A percentile compares a stretch with the other conserved stretches of the same genome.
Evolutionary conservation across 2,797 vertebrate species (phyloP).

Genomic region (Synanceia verrucosa): DNA sequence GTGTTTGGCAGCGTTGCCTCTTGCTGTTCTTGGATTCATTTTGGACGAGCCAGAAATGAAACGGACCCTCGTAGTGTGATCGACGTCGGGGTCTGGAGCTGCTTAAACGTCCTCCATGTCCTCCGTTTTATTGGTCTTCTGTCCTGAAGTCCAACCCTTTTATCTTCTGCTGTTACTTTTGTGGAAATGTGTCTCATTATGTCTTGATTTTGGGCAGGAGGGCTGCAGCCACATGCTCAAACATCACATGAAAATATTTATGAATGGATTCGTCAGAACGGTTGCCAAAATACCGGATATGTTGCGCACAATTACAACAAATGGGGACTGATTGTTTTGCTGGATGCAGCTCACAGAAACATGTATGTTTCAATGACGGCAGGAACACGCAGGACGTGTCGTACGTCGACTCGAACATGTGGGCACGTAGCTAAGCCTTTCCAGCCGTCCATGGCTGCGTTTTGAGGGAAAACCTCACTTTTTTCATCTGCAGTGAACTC

Average conservation of each 20-base stretch:
- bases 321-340: slow-evolving; percentile 30
- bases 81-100: slow-evolving; percentile 63
- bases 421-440: slow-evolving; percentile 45
- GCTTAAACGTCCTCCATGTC: slow-evolving; percentile 43
- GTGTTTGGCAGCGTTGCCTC: slow-evolving; percentile 44
- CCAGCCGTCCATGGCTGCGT: slow-evolving; percentile 30
- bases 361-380: slow-evolving; percentile 24
- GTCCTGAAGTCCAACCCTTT: slow-evolving; percentile 10
- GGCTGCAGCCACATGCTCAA: slow-evolving; percentile 42
- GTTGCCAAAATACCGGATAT: slow-evolving; percentile 58
- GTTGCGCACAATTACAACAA: slow-evolving; percentile 53
- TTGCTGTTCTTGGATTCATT: slow-evolving; percentile 64
- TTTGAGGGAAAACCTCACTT: slow-evolving; percentile 53
- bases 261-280: slow-evolving; percentile 60
- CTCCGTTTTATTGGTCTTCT: slow-evolving; percentile 13
- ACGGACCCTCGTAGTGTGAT: slow-evolving; percentile 25
- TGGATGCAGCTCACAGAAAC: slow-evolving; percentile 17
- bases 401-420: slow-evolving; percentile 44
- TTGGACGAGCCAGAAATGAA: slow-evolving; percentile 64
- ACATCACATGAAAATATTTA: slow-evolving; percentile 61
- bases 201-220: slow-evolving; percentile 15
- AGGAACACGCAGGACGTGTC: slow-evolving; percentile 27
- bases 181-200: slow-evolving; percentile 28
- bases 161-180: slow-evolving; percentile 24
- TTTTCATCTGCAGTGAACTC: slow-evolving; percentile 68